phyloP scores from a whole-genome alignment of 2,888 invertebrate genomes.

The Phanerotoma sp. region DNA sequence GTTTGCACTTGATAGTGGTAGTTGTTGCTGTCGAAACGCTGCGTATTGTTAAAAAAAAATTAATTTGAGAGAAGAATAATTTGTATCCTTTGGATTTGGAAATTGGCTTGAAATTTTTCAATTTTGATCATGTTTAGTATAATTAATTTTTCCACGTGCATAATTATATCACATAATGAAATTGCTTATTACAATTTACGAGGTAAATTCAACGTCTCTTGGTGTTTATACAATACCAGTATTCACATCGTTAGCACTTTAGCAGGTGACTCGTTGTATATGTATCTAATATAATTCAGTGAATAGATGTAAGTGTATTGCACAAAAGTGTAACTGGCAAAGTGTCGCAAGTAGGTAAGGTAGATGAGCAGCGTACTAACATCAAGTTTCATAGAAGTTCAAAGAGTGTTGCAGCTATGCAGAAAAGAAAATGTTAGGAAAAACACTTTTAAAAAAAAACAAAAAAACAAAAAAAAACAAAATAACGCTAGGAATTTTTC shows the following conservation, averaged over 20 bases:
- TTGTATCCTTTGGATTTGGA: too few relatives aligned
- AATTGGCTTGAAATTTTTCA: too few relatives aligned
- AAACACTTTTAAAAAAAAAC: neutral
- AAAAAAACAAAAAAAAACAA: neutral
- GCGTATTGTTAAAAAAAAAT: too few relatives aligned
- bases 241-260: conserved; percentile 31
- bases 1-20: too few relatives aligned
- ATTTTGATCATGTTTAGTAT: too few relatives aligned
- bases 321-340: conserved; percentile 24
- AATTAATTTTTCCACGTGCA: too few relatives aligned
- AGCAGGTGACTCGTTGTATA: conserved; percentile 9
- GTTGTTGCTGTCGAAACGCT: too few relatives aligned
- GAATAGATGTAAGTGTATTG: neutral
- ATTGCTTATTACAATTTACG: too few relatives aligned
- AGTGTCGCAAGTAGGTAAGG: conserved; percentile 11
- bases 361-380: conserved; percentile 3
- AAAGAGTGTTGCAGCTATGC: neutral
- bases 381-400: conserved; percentile 5
- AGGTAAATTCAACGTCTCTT: conserved; percentile 30
- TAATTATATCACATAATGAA: too few relatives aligned
- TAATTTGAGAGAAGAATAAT: too few relatives aligned
- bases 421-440: neutral
- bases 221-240: conserved; percentile 13
- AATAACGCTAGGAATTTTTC: conserved; percentile 1
- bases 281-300: neutral